phyloP scores from a whole-genome alignment of 2,797 vertebrate genomes.

The Masticophis lateralis region DNA sequence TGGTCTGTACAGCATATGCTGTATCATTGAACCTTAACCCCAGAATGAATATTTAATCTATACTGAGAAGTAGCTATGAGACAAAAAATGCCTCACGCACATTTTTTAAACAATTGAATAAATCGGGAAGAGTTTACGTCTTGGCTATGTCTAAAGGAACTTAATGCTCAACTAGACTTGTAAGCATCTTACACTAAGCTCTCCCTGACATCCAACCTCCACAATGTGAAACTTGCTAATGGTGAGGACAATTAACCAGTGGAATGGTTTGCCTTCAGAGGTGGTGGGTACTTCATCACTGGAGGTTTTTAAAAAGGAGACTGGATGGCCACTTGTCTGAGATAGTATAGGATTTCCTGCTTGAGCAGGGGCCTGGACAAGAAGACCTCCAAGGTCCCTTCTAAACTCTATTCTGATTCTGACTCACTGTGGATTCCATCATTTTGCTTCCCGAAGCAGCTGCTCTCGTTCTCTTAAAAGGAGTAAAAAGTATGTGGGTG shows the following conservation, averaged over 20 bases:
- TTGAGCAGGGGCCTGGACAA: neutral
- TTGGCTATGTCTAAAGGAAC: neutral
- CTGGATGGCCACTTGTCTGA: no score
- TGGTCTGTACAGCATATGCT: neutral
- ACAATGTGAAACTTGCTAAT: neutral
- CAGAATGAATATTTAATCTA: neutral
- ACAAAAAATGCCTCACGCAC: neutral
- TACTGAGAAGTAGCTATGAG: neutral
- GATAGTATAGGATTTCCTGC: neutral
- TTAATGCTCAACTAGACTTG: neutral
- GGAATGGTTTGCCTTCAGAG: no score
- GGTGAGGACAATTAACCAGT: no score
- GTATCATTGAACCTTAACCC: neutral
- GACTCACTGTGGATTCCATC: neutral
- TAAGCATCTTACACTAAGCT: neutral
- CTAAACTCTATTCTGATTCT: no score
- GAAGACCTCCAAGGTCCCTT: neutral
- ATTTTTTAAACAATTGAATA: neutral
- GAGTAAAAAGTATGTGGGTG: neutral
- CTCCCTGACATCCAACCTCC: neutral
- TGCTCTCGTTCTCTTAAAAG: neutral
- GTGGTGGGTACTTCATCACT: no score
- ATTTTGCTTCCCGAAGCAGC: neutral
- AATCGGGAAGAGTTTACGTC: neutral
- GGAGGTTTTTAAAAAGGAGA: no score